Conservation (phyloP, 2,797 vertebrate genomes). For the Lithobates sylvaticus region DNA sequence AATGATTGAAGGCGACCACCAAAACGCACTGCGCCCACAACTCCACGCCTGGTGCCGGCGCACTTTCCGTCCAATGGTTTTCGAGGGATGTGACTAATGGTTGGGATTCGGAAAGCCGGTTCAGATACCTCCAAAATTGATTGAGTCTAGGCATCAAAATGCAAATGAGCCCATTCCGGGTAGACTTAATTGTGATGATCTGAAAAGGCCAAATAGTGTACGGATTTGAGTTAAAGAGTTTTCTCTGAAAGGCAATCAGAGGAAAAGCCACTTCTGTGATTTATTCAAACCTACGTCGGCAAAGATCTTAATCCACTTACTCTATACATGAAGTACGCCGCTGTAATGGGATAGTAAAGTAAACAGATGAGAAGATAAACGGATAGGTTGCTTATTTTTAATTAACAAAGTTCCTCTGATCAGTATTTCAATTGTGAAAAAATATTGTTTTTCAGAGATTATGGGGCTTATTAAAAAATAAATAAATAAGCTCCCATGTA, state of each 20-base stretch:
- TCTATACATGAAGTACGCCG: background rate
- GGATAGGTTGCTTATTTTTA: background rate
- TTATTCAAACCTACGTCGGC: constrained; percentile 29
- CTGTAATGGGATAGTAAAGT: background rate
- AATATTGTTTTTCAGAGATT: too few relatives aligned
- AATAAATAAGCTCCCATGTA: too few relatives aligned
- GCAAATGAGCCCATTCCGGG: constrained; percentile 49
- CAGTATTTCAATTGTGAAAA: too few relatives aligned
- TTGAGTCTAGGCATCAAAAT: constrained; percentile 57
- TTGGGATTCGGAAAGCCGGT: constrained; percentile 11
- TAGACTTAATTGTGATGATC: constrained; percentile 57
- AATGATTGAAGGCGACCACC: constrained; percentile 32
- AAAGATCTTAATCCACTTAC: constrained; percentile 8
- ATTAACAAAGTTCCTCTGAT: constrained; percentile 8
- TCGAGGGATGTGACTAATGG: constrained; percentile 46
- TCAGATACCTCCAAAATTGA: constrained; percentile 41
- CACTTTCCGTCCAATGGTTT: constrained; percentile 35
- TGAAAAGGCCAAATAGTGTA: constrained; percentile 53
- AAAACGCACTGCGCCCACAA: background rate
- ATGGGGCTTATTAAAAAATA: too few relatives aligned
- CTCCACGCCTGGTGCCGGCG: background rate
- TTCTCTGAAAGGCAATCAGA: constrained; percentile 57
- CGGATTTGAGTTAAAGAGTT: constrained; percentile 40
- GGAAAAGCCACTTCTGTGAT: constrained; percentile 47
- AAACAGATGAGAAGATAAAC: constrained; percentile 12